Evolutionary conservation across 1,140 invertebrate genomes (phyloP).

Genomic region (Drosophila takahashii): DNA sequence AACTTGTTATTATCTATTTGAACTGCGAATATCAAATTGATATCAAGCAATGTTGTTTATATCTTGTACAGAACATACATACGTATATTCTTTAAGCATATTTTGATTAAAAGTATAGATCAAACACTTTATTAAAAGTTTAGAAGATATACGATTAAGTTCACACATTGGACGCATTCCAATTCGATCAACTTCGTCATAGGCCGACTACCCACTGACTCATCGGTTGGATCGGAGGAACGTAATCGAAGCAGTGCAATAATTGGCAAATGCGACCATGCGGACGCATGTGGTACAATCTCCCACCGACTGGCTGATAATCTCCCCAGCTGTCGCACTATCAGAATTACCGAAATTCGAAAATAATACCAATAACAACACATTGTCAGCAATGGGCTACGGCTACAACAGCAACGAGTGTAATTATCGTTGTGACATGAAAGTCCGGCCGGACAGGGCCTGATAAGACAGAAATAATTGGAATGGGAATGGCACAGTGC

Average conservation of each 20-base stretch:
- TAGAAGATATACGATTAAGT: too few species aligned
- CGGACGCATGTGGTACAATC: slow-evolving; percentile 24
- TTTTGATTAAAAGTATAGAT: too few species aligned
- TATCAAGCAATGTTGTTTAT: too few species aligned
- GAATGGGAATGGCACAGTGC: slow-evolving; percentile 2
- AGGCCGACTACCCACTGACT: neutral
- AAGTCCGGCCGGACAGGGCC: slow-evolving; percentile 13
- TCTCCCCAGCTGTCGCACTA: slow-evolving; percentile 24
- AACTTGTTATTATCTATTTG: neutral
- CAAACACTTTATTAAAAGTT: too few species aligned
- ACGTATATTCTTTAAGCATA: too few species aligned
- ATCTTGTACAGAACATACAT: too few species aligned
- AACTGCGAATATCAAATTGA: neutral
- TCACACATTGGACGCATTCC: neutral
- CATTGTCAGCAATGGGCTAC: neutral
- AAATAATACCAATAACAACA: slow-evolving; percentile 37
- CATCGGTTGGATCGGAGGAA: neutral
- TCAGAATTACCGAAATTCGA: slow-evolving; percentile 29
- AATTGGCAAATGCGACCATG: slow-evolving; percentile 8
- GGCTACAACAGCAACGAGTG: neutral
- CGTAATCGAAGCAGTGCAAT: slow-evolving; percentile 1
- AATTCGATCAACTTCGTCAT: neutral
- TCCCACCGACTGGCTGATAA: slow-evolving; percentile 26
- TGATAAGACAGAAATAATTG: slow-evolving; percentile 26
- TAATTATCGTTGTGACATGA: slow-evolving; percentile 29